Percentiles rank a stretch among this genome's conserved stretches.
phyloP scores from a whole-genome alignment of 2,113 vertebrate genomes.

The Cyanistes caeruleus region DNA sequence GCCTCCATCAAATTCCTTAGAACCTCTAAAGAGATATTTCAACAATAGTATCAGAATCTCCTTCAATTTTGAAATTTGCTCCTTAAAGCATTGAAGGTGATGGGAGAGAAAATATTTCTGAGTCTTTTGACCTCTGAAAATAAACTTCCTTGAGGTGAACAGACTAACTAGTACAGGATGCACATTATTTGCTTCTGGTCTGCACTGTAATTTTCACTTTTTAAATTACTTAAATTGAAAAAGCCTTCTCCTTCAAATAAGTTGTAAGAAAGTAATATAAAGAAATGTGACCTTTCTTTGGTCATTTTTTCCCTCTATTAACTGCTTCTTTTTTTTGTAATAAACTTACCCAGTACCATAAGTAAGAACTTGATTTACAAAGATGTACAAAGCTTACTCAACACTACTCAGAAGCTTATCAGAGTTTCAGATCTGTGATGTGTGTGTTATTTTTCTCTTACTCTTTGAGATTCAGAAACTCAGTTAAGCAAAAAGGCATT shows the following conservation, averaged over 20 bases:
- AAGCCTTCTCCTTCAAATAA: neutral
- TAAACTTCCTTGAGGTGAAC: conserved; percentile 22
- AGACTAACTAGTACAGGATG: neutral
- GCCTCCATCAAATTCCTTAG: neutral
- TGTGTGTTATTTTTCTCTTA: neutral
- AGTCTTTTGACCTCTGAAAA: conserved; percentile 25
- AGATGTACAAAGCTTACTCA: conserved; percentile 44
- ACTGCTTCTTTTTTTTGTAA: neutral
- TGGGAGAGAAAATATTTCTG: neutral
- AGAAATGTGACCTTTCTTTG: conserved; percentile 29
- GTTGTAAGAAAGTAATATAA: neutral
- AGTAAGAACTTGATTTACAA: conserved; percentile 9
- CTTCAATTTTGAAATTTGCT: neutral
- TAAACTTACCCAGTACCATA: neutral
- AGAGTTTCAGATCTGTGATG: conserved; percentile 58
- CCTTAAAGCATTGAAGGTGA: neutral
- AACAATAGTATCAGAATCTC: neutral
- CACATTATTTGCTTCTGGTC: neutral
- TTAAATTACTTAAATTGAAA: neutral
- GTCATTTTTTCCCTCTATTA: neutral
- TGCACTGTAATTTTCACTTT: neutral
- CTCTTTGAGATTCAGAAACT: conserved; percentile 40
- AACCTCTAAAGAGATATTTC: neutral
- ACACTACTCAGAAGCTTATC: conserved; percentile 64
- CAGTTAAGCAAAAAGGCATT: conserved; percentile 16